Evolutionary conservation across 2,113 vertebrate genomes (phyloP), one percentile per base, ranked within the genome.

Genomic region (Pholis gunnellus): DNA sequence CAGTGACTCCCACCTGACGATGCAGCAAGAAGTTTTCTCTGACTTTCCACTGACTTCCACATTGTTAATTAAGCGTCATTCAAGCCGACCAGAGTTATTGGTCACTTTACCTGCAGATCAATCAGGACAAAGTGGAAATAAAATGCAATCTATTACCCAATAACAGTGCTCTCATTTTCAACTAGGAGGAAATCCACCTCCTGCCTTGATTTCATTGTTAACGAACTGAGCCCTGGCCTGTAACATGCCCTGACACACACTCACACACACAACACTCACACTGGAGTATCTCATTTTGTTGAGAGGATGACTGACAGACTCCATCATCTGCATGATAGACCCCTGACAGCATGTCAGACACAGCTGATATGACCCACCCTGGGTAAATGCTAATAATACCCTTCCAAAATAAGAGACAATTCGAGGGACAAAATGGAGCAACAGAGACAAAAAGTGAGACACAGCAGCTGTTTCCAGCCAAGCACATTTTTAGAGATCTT

Each of bases 281-380:
- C 44, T 63, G 69, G 25, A 75, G 65, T 18, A 44, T 77, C 71
- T 82, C 72, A 86, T 86, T 88, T 74, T 78, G 72, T 48, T 54
- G 77, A 57, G 44, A 65, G 79, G 61, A 83, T 86, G 87, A 86
- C 42, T 86, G 87, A 83, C 73, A 83, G 80, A 69, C 75, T 88
- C 73, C 64, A 83, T 86, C 76, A 86, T 86, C 77, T 70, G 65
- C 75, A 15, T 79, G 71, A 82, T 88, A 22, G 75, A 66, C 15
- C 59, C 50, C 52, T 82, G 79, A 88, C 87, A 86, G 79, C 87
- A 60, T 74, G 76, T 85, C 87, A 78, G 42, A 68, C 65, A 72
- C 70, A 79, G 75, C 38, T 85, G 83, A 81, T 52, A 73, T 83
- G 76, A 83, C 83, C 63, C 44, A 50, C 68, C 60, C 25, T 22